Evolutionary conservation across 2,888 invertebrate species (phyloP), one percentile per base, ranked within the genome.

Genomic region (Ectobius pallidus): DNA sequence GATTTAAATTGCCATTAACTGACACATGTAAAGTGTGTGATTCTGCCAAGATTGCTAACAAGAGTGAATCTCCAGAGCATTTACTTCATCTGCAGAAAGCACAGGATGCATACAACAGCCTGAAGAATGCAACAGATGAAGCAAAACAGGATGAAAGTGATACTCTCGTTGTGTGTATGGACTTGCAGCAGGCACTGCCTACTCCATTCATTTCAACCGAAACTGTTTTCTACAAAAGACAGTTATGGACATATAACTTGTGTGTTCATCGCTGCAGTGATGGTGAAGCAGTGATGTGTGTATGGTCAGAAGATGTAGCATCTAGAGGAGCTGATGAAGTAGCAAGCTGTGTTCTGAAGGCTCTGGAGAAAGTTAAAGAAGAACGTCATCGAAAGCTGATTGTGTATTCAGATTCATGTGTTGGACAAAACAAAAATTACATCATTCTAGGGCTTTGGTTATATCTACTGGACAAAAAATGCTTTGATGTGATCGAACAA

Each of bases 231-330:
- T 46, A 46, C 18, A 7, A 14, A n/a, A 11, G 46, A n/a, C 46
- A 46, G 46, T 46, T 46, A n/a, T 46, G 46, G 46, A n/a, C n/a
- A n/a, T 46, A 46, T n/a, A 46, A 46, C n/a, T 46, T 46, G 7
- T 7, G 46, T 46, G 7, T 46, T 11, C 46, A 46, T 46, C 3
- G 7, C 4, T 46, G 46, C 18, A 11, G n/a, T n/a, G n/a, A 11
- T n/a, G n/a, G n/a, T 46, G 46, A 46, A 4, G 46, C 46, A 7
- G 4, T 46, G 7, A 46, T 14, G 46, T 46, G 18, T 46, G n/a
- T 46, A 4, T 46, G 46, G 18, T n/a, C 46, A 46, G 46, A 46
- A 46, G n/a, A 46, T 46, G 4, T 11, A 4, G 46, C 46, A 4
- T 14, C 46, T n/a, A 7, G 46, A 46, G 46, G 18, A 14, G 16